Conservation (phyloP, 2,797 vertebrate species). For the Urosaurus nigricauda region DNA sequence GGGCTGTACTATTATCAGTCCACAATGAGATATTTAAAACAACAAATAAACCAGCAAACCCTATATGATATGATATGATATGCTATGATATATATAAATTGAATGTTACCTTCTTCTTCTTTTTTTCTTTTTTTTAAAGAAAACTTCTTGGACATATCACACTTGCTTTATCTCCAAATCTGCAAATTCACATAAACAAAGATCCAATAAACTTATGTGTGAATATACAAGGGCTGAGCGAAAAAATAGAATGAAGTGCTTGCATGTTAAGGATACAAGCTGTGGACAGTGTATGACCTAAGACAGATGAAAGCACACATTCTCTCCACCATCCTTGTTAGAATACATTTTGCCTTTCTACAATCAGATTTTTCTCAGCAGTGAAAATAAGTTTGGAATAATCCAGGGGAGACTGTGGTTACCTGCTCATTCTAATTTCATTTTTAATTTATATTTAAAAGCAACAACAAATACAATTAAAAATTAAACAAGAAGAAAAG, state of each 20-base stretch:
- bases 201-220: background rate
- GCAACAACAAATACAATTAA: background rate
- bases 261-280: background rate
- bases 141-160: slow-evolving; percentile 1
- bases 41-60: background rate
- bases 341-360: background rate
- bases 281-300: background rate
- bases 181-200: slow-evolving; percentile 3
- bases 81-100: background rate
- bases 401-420: background rate
- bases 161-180: slow-evolving; percentile 3
- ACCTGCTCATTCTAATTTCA: background rate
- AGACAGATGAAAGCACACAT: too few species aligned
- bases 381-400: background rate
- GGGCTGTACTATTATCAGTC: background rate
- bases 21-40: slow-evolving; percentile 26
- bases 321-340: background rate
- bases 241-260: background rate
- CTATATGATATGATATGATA: background rate
- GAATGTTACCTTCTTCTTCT: background rate
- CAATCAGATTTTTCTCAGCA: background rate
- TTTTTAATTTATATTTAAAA: background rate
- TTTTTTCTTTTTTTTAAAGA: background rate
- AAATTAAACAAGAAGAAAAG: background rate
- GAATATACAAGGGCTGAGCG: background rate